Evolutionary conservation across 2,888 invertebrate genomes (phyloP).

Genomic region (Thera obeliscata): DNA sequence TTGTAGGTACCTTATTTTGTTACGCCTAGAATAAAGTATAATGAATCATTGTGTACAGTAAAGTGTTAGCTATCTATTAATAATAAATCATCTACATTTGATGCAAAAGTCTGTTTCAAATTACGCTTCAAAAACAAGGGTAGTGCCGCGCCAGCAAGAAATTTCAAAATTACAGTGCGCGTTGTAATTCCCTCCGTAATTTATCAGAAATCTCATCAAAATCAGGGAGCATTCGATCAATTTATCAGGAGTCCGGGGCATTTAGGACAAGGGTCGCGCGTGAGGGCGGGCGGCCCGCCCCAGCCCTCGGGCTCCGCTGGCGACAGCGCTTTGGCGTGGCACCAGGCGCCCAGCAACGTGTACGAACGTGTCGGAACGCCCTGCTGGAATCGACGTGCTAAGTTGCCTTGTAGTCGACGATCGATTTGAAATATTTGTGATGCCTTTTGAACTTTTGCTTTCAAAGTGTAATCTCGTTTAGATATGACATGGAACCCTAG

Average conservation of each 20-base stretch:
- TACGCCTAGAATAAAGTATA: too few species aligned
- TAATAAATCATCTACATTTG: too few species aligned
- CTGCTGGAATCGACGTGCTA: slow-evolving; percentile 19
- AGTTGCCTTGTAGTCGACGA: slow-evolving; percentile 13
- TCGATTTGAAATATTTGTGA: background rate
- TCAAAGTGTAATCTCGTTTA: background rate
- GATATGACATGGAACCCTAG: too few species aligned
- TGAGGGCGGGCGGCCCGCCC: slow-evolving; percentile 55
- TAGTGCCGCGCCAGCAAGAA: background rate
- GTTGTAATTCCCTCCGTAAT: slow-evolving; percentile 9
- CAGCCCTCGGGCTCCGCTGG: slow-evolving; percentile 50
- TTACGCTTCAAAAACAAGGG: too few species aligned
- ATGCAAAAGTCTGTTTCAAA: too few species aligned
- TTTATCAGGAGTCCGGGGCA: slow-evolving; percentile 24
- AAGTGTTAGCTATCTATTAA: too few species aligned
- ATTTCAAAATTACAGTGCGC: background rate
- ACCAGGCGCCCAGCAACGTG: slow-evolving; percentile 35
- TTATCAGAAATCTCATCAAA: slow-evolving; percentile 36
- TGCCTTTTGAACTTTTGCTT: background rate
- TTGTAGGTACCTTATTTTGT: too few species aligned
- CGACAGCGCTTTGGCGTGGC: slow-evolving; percentile 69
- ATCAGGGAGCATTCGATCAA: slow-evolving; percentile 35
- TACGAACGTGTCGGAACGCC: slow-evolving; percentile 22
- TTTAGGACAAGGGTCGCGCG: slow-evolving; percentile 44
- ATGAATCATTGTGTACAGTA: too few species aligned